Base-by-base conservation (phyloP, 2,113 vertebrate species). In the Alethe diademata region DNA sequence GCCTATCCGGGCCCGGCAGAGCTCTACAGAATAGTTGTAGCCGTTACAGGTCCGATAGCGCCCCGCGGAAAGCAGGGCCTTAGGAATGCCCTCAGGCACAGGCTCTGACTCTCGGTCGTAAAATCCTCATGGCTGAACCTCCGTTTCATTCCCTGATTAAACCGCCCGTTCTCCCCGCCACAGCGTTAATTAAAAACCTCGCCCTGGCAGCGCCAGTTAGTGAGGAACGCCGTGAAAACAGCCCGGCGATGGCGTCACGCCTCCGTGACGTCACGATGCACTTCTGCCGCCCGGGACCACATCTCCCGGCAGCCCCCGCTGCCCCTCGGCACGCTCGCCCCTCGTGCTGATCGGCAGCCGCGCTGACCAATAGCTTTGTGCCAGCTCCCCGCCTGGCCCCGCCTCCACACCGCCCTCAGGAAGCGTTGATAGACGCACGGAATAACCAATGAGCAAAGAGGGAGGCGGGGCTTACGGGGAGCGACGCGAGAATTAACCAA, bases 401-500 rank as follows among this genome's bases (percentile, higher is more conserved):
- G 25, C 82, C 61, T 10, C 25, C 10, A 8, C 26, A 4, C 61
- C 40, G 8, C 47, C 24, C 50, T 24, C 35, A 48, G 51, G 60
- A 48, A 66, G 51, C 8, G 19, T 19, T 47, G 82, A 85, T 38
- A 1, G 82, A 74, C 50, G 40, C 35, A 3, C 1, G 1, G 2
- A 11, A 15, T 2, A 11, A 9, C 81, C 69, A 84, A 65, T 84
- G 4, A 62, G 8, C 0, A 2, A 2, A 8, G 5, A 6, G 4
- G 0, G 1, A 5, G 19, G 40, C 23, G 40, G 42, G 23, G 18
- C n/a, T 14, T 17, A 2, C 0, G 2, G 3, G 3, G 81, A 84
- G 18, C 11, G 80, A 73, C 69, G 18, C 0, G 13, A 1, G 1
- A 2, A 0, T 8, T 2, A 7, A 2, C 58, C n/a, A 73, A 65